Evolutionary conservation across 2,888 invertebrate genomes (phyloP).

Genomic region (Margaritifera margaritifera): DNA sequence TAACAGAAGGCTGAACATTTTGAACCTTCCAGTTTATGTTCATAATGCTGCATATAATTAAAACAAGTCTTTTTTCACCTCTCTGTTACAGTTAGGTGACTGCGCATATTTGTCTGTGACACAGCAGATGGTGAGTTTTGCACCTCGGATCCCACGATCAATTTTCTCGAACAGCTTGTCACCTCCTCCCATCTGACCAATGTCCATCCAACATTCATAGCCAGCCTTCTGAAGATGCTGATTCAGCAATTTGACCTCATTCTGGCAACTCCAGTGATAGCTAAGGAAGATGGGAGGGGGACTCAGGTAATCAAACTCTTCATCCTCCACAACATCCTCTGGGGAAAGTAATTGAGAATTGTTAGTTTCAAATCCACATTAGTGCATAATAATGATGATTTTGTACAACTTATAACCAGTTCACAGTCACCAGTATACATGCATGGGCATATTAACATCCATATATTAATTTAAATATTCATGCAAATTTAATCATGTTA

Average conservation of each 20-base stretch:
- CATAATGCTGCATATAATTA: no score
- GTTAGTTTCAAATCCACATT: not conserved
- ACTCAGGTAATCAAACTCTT: conserved; percentile 23
- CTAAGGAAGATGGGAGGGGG: conserved; percentile 43
- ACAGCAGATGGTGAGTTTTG: conserved; percentile 53
- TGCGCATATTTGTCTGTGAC: conserved; percentile 64
- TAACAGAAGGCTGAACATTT: no score
- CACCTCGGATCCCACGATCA: conserved; percentile 62
- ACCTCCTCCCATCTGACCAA: conserved; percentile 72
- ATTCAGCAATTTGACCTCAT: conserved; percentile 64
- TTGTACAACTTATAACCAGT: no score
- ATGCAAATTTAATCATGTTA: no score
- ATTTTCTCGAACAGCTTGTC: conserved; percentile 70
- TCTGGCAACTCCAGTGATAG: conserved; percentile 70
- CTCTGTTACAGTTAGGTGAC: conserved; percentile 70
- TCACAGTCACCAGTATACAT: no score
- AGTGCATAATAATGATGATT: no score
- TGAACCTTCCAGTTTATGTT: no score
- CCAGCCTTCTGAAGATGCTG: conserved; percentile 69
- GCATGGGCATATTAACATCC: no score
- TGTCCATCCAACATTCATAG: conserved; percentile 70
- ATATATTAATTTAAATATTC: no score
- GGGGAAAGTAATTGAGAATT: conserved; percentile 13
- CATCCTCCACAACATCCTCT: conserved; percentile 29
- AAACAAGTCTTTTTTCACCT: conserved; percentile 41